phyloP scores from a whole-genome alignment of 2,797 vertebrate genomes.

The Acanthopagrus latus region DNA sequence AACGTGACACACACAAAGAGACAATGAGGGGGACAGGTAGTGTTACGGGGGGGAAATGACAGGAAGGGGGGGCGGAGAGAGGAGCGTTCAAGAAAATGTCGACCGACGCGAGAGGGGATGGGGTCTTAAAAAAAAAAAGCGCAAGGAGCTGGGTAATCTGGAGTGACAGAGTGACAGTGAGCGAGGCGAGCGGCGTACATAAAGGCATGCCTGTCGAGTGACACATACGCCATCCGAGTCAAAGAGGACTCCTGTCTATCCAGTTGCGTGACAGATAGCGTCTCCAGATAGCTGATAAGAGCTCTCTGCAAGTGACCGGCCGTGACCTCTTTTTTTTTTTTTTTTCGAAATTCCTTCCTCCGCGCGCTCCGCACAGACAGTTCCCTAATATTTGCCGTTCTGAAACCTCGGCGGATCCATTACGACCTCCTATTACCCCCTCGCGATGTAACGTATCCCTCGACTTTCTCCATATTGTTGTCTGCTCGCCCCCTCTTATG shows the following conservation, averaged over 20 bases:
- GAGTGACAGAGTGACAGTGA: slow-evolving; percentile 46
- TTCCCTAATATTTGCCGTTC: slow-evolving; percentile 59
- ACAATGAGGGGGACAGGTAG: slow-evolving; percentile 51
- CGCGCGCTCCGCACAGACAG: slow-evolving; percentile 31
- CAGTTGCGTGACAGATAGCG: slow-evolving; percentile 69
- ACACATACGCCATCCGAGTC: slow-evolving; percentile 72
- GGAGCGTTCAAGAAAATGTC: neutral
- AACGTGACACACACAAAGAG: slow-evolving; percentile 63
- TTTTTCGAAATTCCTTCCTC: slow-evolving; percentile 61
- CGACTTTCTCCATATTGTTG: slow-evolving; percentile 80
- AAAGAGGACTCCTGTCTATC: slow-evolving; percentile 76
- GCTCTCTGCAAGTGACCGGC: slow-evolving; percentile 55
- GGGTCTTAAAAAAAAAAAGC: slow-evolving; percentile 7
- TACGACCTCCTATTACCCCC: slow-evolving; percentile 61
- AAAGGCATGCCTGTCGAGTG: slow-evolving; percentile 73
- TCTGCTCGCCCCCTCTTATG: slow-evolving; percentile 68
- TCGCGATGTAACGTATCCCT: slow-evolving; percentile 78
- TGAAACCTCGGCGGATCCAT: slow-evolving; percentile 56
- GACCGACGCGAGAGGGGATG: neutral
- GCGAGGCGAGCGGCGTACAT: slow-evolving; percentile 49
- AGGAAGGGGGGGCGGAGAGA: slow-evolving; percentile 1
- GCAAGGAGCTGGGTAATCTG: slow-evolving; percentile 16
- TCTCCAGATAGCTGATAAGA: slow-evolving; percentile 75
- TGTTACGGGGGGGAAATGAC: slow-evolving; percentile 45
- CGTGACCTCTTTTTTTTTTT: slow-evolving; percentile 62